phyloP scores from a whole-genome alignment of 2,113 vertebrate species.

The Scartelaos histophorus region DNA sequence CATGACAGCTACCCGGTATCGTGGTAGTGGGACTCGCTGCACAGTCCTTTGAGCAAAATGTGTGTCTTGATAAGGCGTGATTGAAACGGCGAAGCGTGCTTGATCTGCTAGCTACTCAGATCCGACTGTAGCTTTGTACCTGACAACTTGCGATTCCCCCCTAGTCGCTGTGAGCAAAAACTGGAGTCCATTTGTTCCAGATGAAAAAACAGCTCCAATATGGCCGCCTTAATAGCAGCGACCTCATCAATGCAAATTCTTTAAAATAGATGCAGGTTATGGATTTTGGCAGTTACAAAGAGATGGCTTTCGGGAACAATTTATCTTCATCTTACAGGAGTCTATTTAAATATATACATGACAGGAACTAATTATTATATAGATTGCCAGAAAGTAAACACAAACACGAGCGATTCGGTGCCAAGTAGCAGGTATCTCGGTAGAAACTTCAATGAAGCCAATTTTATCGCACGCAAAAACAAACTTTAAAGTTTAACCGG shows the following conservation, averaged over 20 bases:
- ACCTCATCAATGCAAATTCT: conserved; percentile 4
- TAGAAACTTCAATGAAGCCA: neutral
- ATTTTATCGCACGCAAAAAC: neutral
- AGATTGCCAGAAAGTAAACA: conserved; percentile 2
- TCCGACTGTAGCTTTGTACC: neutral
- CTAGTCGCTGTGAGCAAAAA: neutral
- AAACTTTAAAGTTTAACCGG: neutral
- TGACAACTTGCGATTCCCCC: neutral
- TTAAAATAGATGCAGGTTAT: conserved; percentile 3
- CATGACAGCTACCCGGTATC: neutral
- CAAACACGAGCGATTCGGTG: neutral
- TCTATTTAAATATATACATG: neutral
- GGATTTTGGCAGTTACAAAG: neutral
- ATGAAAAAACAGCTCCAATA: conserved; percentile 13
- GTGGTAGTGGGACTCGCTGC: conserved; percentile 15
- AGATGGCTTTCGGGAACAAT: conserved; percentile 1
- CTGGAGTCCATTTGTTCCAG: neutral
- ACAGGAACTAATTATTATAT: conserved; percentile 8
- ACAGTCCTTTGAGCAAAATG: conserved; percentile 22
- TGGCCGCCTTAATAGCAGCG: neutral
- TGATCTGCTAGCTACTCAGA: neutral
- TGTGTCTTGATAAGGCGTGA: conserved; percentile 15
- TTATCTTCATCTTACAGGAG: neutral
- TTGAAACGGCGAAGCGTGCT: conserved; percentile 14
- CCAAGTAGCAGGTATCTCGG: neutral